These are phyloP conservation scores for Drosophila kepulauana DNA, from an alignment of 1,140 invertebrate genomes.

Conservation along the genomic window DNA sequence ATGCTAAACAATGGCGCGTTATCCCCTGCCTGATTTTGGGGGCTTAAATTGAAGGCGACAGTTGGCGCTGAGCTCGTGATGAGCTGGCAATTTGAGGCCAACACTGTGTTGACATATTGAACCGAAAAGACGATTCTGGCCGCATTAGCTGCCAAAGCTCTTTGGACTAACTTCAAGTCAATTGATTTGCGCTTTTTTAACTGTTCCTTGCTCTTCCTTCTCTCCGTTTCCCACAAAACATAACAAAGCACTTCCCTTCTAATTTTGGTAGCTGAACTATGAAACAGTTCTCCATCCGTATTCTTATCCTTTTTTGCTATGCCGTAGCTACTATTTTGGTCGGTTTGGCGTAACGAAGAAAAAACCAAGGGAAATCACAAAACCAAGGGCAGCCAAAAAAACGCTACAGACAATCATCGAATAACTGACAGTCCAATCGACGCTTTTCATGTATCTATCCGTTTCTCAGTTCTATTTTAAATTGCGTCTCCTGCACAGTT, in stretches of 20 bases:
- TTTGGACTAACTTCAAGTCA: background rate
- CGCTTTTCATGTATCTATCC: constrained; percentile 47
- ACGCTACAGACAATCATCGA: constrained; percentile 56
- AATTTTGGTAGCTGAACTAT: constrained; percentile 46
- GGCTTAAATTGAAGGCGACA: constrained; percentile 35
- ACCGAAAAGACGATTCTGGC: constrained; percentile 7
- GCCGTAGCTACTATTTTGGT: constrained; percentile 56
- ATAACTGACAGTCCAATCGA: constrained; percentile 65
- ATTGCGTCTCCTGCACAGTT: constrained; percentile 21
- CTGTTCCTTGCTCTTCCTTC: constrained; percentile 8
- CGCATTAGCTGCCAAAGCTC: constrained; percentile 4
- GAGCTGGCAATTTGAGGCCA: constrained; percentile 19
- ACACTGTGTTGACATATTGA: constrained; percentile 34
- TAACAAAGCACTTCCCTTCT: constrained; percentile 34
- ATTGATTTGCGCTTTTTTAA: constrained; percentile 7
- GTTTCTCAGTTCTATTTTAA: constrained; percentile 14
- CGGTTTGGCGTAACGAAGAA: constrained; percentile 51
- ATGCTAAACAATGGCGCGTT: constrained; percentile 28
- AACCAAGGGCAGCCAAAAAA: constrained; percentile 30
- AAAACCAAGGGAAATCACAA: constrained; percentile 11
- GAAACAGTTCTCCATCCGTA: background rate
- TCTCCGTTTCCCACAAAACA: background rate
- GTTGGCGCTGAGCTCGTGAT: constrained; percentile 1
- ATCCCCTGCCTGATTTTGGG: background rate
- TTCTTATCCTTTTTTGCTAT: background rate